Evolutionary conservation across 2,888 invertebrate genomes (phyloP).

Genomic region (Liopterus haemorrhoidalis): DNA sequence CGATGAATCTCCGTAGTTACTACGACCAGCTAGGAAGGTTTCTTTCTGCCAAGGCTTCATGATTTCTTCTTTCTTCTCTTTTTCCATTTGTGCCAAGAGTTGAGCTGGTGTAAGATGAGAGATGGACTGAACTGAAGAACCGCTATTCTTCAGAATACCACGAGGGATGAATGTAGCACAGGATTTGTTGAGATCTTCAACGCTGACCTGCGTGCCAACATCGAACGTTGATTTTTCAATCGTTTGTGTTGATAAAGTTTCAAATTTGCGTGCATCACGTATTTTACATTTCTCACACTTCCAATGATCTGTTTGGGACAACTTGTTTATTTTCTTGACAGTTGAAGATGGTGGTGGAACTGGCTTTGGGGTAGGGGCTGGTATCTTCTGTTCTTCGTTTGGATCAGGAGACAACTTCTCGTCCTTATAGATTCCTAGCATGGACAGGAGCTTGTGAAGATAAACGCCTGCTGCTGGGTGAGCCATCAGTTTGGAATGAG

Average conservation of each 20-base stretch:
- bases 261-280: constrained; percentile 34
- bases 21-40: too few species aligned
- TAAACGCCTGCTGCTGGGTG: too few species aligned
- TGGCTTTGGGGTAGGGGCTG: not conserved
- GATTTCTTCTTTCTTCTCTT: constrained; percentile 11
- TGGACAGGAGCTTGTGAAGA: too few species aligned
- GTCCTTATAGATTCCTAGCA: not conserved
- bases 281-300: constrained; percentile 39
- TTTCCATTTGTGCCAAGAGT: constrained; percentile 34
- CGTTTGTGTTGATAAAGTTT: constrained; percentile 30
- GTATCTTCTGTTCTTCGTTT: not conserved
- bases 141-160: constrained; percentile 30
- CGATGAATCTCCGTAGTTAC: too few species aligned
- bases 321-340: too few species aligned
- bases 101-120: constrained; percentile 44
- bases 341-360: constrained; percentile 7
- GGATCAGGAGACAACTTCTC: not conserved
- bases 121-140: constrained; percentile 36
- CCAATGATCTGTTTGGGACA: constrained; percentile 37
- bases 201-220: constrained; percentile 41
- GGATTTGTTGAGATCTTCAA: constrained; percentile 37
- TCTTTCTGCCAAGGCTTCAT: constrained; percentile 13
- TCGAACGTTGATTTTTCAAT: constrained; percentile 29
- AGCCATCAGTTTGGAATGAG: too few species aligned
- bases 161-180: constrained; percentile 33